Percentiles rank a stretch among this genome's conserved stretches.
Evolutionary conservation across 2,797 vertebrate species (phyloP).

Genomic region (Anabacerthia variegaticeps): DNA sequence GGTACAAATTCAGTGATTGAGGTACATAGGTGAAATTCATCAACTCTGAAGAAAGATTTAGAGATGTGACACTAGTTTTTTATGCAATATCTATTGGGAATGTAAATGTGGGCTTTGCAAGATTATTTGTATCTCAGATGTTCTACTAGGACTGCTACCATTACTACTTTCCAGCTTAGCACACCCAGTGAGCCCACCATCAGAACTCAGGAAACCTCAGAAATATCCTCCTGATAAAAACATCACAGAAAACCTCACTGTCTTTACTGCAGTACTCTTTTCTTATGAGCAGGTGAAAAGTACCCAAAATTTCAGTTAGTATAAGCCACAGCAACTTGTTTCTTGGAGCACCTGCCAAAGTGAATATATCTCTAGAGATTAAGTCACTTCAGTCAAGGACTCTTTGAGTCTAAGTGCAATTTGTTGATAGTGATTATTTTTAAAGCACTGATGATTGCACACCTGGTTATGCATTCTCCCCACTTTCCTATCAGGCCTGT

Average conservation of each 20-base stretch:
- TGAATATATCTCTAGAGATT: neutral
- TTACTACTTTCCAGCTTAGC: neutral
- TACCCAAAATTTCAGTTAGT: neutral
- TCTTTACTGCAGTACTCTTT: neutral
- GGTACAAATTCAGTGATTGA: neutral
- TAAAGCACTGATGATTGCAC: neutral
- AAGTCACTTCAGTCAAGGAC: slow-evolving; percentile 10
- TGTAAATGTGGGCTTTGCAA: neutral
- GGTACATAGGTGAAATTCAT: neutral
- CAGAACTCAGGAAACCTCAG: neutral
- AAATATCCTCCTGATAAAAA: neutral
- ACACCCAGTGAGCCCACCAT: neutral
- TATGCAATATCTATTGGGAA: neutral
- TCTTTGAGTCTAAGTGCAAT: neutral
- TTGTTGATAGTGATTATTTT: slow-evolving; percentile 39
- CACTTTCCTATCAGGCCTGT: neutral
- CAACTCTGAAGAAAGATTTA: neutral
- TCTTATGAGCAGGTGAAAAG: fast-evolving
- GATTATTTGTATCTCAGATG: neutral
- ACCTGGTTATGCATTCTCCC: neutral
- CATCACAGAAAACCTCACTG: neutral
- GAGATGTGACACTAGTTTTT: neutral
- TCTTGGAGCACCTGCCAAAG: neutral
- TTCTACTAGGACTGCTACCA: neutral
- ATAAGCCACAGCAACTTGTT: neutral